Conservation (phyloP, 2,113 vertebrate species). For the Takifugu flavidus region DNA sequence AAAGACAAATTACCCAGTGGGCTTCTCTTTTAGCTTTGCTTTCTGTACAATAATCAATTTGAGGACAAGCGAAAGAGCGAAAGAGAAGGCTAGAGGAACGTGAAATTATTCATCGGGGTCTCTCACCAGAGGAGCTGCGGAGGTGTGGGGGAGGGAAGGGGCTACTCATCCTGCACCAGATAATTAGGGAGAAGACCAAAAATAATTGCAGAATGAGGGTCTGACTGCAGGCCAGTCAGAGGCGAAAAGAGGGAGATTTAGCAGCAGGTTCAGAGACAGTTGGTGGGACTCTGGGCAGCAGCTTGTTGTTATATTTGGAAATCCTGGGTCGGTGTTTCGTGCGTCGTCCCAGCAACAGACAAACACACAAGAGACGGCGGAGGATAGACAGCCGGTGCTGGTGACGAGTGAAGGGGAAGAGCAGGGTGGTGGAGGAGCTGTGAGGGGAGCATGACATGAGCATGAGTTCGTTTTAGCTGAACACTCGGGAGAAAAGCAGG, state of each 20-base stretch:
- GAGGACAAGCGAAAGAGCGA: constrained; percentile 57
- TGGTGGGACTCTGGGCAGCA: background rate
- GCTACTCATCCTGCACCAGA: constrained; percentile 55
- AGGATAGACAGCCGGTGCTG: constrained; percentile 49
- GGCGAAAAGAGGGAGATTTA: constrained; percentile 22
- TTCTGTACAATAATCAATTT: constrained; percentile 77
- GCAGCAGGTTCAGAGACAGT: constrained; percentile 31
- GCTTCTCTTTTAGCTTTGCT: constrained; percentile 66
- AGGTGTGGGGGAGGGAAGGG: constrained; percentile 61
- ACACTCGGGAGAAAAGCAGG: constrained; percentile 34
- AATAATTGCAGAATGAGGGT: constrained; percentile 29
- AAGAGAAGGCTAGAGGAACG: constrained; percentile 64
- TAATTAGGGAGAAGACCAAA: constrained; percentile 67
- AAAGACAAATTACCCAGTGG: constrained; percentile 71
- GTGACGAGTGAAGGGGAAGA: constrained; percentile 56
- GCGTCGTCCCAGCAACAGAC: constrained; percentile 62
- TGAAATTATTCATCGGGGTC: constrained; percentile 76
- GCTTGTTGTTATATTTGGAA: constrained; percentile 56
- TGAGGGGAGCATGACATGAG: constrained; percentile 11
- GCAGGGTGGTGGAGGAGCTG: constrained; percentile 16
- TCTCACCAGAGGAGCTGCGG: constrained; percentile 37
- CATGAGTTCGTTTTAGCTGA: constrained; percentile 37
- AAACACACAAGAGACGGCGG: constrained; percentile 48
- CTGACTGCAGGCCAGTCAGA: constrained; percentile 23
- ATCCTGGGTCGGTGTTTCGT: constrained; percentile 56